Base-by-base conservation (phyloP, 2,888 invertebrate species). In the Kuschelorhynchus macadamiae region DNA sequence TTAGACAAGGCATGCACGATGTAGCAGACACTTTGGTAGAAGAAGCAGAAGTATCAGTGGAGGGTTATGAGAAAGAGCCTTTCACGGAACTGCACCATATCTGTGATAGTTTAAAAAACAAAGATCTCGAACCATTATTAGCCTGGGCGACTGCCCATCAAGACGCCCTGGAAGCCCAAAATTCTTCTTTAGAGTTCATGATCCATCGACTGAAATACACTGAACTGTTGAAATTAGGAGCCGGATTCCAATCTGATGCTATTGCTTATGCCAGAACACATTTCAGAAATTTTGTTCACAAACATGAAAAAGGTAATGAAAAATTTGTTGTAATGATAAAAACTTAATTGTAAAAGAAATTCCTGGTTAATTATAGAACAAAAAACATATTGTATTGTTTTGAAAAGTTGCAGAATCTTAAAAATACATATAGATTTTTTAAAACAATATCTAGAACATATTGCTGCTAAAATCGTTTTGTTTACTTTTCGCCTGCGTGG, bases 1-100 rank as follows among this genome's bases (percentile, higher is more conserved):
- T 53, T 52, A 89, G 97, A 72, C 96, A 97, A 85, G 98, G 98
- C 42, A 90, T 96, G 88, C 89, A 96, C 74, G 95, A 96, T 59
- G 95, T 97, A 32, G 97, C 96, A 1, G 95, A 96, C 79, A 88
- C 92, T 75, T 83, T 95, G 46, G 89, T 90, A 61, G 83, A 86
- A 90, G 94, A 94, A 84, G 89, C 92, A 42, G 87, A 87, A 52
- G 83, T 93, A 55, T 85, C 87, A 74, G 85, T 90, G 60, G 90
- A 90, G 72, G 86, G 87, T 69, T 86, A 86, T 47, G 87, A 88
- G 75, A 91, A 91, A 76, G 92, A 93, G 77, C 93, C 93, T 2
- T 95, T 94, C 77, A 89, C 88, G 44, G 93, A 94, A 83, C 84
- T 95, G 67, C 97, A 97, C 85, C 89, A 92, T 74, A 97, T 98